A percentile compares a stretch with the other conserved stretches of the same genome.
Conservation (phyloP, 2,888 invertebrate species). For the Marasmarcha lunaedactyla region DNA sequence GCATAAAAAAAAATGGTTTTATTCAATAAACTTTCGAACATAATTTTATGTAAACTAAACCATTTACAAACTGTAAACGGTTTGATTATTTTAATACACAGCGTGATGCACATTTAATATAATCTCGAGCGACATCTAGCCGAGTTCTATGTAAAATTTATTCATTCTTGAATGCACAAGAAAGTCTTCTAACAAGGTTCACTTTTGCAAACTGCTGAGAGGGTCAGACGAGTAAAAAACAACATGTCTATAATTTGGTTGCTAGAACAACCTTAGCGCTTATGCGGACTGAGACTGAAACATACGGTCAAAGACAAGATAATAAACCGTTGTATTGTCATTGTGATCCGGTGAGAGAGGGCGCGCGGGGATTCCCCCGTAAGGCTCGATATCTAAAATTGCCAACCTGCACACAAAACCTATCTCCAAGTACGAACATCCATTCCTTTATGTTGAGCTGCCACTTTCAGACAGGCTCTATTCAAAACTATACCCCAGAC, state of each 20-base stretch:
- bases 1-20: too few relatives aligned
- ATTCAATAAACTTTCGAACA: too few relatives aligned
- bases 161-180: too few relatives aligned
- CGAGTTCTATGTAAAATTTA: too few relatives aligned
- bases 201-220: slow-evolving; percentile 11
- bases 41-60: too few relatives aligned
- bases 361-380: slow-evolving; percentile 33
- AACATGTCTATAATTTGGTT: too few relatives aligned
- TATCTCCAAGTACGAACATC: slow-evolving; percentile 50
- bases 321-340: slow-evolving; percentile 64
- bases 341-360: slow-evolving; percentile 52
- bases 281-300: slow-evolving; percentile 22
- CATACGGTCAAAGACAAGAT: slow-evolving; percentile 61
- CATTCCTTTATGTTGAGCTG: slow-evolving; percentile 58
- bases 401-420: slow-evolving; percentile 59
- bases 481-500: slow-evolving; percentile 49
- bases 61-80: too few relatives aligned
- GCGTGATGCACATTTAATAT: too few relatives aligned
- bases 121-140: too few relatives aligned
- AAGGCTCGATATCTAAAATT: slow-evolving; percentile 64
- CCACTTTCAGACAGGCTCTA: slow-evolving; percentile 55
- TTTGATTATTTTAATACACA: too few relatives aligned
- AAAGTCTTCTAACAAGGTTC: slow-evolving; percentile 5
- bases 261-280: slow-evolving; percentile 16
- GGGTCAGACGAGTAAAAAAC: too few relatives aligned